Base-by-base conservation (phyloP, 1,140 invertebrate genomes). In the Drosophila simulans region DNA sequence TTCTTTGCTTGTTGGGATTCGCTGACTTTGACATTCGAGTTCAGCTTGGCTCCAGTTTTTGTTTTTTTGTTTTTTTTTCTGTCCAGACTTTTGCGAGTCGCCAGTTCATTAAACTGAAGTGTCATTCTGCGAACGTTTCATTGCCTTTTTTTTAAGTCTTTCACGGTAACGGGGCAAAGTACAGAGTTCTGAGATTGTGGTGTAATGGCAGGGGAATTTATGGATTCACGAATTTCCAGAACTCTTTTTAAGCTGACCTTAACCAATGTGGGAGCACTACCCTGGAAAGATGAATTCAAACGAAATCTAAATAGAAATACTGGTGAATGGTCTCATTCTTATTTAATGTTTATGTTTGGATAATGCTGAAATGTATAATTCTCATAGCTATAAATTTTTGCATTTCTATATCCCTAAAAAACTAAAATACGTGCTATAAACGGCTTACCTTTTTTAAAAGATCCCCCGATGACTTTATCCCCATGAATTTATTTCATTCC, bases 101-200 rank as follows among this genome's bases (percentile, higher is more conserved):
- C 40, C 49, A 70, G 82, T 86, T 86, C 82, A 82, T 83, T 89
- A 86, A 86, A 86, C 82, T 88, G 79, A 83, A 83, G 82, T 86
- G 78, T 79, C 75, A 88, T 82, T 86, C 65, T 68, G 83, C 48
- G 83, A 88, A 82, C 59, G 77, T 48, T 65, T 54, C 56, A 40
- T 51, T 54, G 55, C 45, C 63, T 43, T 52, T 49, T 49, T 54
- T 62, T 73, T 84, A 66, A 72, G 56, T 54, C 49, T 69, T 70
- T 70, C 43, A 70, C 66, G 22, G 51, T 49, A 59, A 71, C 69
- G 60, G 71, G 46, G 37, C 78, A 88, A 72, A 83, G 79, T 86
- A 68, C 74, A 83, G 55, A 63, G 57, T 58, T 59, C 66, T 66
- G 64, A 68, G 56, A 75, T 74, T 78, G 64, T 71, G 64, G 49